A percentile compares a stretch with the other conserved stretches of the same genome.
phyloP scores from a whole-genome alignment of 2,888 invertebrate species.

The Drosophila hamatofila region DNA sequence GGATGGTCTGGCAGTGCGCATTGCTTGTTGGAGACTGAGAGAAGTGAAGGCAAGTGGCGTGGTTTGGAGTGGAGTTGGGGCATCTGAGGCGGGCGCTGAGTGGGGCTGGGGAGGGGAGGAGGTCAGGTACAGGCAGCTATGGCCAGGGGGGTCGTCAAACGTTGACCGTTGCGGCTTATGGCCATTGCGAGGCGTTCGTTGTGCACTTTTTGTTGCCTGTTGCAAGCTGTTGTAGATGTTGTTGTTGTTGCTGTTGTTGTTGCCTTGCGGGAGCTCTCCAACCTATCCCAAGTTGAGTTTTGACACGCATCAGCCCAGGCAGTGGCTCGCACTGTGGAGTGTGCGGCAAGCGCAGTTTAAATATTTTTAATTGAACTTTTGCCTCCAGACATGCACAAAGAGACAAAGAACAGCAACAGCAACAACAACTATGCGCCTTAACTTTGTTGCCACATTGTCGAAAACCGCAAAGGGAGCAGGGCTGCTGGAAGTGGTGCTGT shows the following conservation, averaged over 20 bases:
- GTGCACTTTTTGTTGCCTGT: slow-evolving; percentile 43
- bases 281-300: slow-evolving; percentile 84
- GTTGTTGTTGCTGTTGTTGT: slow-evolving; percentile 38
- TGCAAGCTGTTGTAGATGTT: slow-evolving; percentile 21
- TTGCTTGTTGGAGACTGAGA: slow-evolving; percentile 11
- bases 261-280: slow-evolving; percentile 81
- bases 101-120: neutral
- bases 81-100: neutral
- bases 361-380: slow-evolving; percentile 83
- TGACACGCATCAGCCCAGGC: slow-evolving; percentile 80
- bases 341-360: slow-evolving; percentile 59
- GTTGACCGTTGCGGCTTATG: slow-evolving; percentile 68
- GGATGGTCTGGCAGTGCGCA: slow-evolving; percentile 64
- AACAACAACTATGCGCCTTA: slow-evolving; percentile 39
- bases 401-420: slow-evolving; percentile 33
- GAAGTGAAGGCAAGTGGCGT: neutral
- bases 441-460: slow-evolving; percentile 52
- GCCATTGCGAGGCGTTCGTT: slow-evolving; percentile 67
- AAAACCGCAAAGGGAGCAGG: slow-evolving; percentile 51
- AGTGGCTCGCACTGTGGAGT: slow-evolving; percentile 25
- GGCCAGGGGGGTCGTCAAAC: slow-evolving; percentile 58
- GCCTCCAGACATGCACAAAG: slow-evolving; percentile 65
- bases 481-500: slow-evolving; percentile 28
- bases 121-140: slow-evolving; percentile 21
- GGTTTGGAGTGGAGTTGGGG: neutral